Evolutionary conservation across 2,888 invertebrate species (phyloP).

Genomic region (Drosophila recens): DNA sequence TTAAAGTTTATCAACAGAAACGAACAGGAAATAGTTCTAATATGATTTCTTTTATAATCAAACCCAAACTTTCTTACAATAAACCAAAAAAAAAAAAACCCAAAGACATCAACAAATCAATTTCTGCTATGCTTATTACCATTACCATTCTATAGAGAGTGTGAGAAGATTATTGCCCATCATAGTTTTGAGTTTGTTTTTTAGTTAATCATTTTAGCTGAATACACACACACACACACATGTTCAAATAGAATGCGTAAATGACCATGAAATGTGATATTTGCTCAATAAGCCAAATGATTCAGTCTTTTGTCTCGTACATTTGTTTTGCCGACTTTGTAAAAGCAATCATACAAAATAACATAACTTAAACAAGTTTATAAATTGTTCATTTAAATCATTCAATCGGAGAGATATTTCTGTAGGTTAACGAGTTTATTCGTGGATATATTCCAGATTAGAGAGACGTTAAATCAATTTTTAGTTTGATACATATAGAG

Average conservation of each 20-base stretch:
- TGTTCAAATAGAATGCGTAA: conserved; percentile 54
- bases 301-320: conserved; percentile 39
- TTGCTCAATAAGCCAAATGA: conserved; percentile 43
- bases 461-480: background rate
- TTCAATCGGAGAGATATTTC: background rate
- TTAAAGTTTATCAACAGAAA: conserved; percentile 34
- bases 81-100: conserved; percentile 2
- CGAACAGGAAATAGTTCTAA: conserved; percentile 10
- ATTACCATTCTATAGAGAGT: conserved; percentile 12
- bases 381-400: conserved; percentile 18
- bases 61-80: background rate
- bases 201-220: conserved; percentile 33
- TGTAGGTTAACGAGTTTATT: background rate
- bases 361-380: background rate
- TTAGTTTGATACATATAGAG: background rate
- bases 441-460: background rate
- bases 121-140: conserved; percentile 32
- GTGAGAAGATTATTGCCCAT: conserved; percentile 24
- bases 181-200: conserved; percentile 20
- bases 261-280: conserved; percentile 69
- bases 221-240: background rate
- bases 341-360: conserved; percentile 17
- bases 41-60: conserved; percentile 10
- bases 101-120: conserved; percentile 17
- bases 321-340: conserved; percentile 78